Conservation (phyloP, 2,113 vertebrate species). For the Oostethus manadensis region DNA sequence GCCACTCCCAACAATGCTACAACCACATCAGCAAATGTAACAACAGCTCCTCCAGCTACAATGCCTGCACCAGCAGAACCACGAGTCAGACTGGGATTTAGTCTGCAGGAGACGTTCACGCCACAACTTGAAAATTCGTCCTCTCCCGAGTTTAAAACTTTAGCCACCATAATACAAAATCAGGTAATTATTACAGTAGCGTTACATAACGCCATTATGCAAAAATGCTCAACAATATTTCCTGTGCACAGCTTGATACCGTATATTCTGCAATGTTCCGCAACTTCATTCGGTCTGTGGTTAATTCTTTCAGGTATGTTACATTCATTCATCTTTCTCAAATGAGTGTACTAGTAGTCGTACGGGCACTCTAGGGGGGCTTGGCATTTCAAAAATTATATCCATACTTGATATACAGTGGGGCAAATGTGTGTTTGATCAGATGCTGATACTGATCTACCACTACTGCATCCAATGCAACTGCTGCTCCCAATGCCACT, state of each 20-base stretch:
- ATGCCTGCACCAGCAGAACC: background rate
- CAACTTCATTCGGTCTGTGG: background rate
- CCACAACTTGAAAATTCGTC: background rate
- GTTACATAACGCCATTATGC: no score
- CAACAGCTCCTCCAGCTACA: background rate
- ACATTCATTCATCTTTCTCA: background rate
- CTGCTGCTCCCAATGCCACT: no score
- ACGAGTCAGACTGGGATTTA: background rate
- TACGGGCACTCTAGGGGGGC: no score
- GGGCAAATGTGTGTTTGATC: no score
- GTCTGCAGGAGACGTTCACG: background rate
- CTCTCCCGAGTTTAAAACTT: conserved; percentile 4
- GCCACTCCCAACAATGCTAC: no score
- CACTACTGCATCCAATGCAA: no score
- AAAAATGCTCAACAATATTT: background rate
- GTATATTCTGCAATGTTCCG: background rate
- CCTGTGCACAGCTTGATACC: background rate
- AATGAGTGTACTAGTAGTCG: no score
- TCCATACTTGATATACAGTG: no score
- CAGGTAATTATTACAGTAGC: background rate
- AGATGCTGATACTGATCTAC: no score
- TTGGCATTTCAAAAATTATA: no score
- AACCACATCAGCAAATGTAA: no score
- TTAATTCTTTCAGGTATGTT: background rate
- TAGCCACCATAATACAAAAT: background rate